Evolutionary conservation across 2,797 vertebrate species (phyloP).

Genomic region (Poeciliopsis paucimaculata): DNA sequence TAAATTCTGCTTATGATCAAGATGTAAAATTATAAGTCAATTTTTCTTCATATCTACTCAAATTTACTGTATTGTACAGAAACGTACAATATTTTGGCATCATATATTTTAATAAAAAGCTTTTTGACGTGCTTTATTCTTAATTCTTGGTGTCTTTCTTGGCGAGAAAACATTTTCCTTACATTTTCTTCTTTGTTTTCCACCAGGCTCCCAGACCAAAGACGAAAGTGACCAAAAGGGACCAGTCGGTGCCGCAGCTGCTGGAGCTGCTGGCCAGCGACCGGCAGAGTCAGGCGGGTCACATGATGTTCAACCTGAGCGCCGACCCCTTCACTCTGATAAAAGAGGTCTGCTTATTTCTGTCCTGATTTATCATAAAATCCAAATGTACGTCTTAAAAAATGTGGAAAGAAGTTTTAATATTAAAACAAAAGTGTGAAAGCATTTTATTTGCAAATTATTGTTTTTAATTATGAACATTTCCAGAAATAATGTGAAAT

Average conservation of each 20-base stretch:
- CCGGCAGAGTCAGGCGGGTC: constrained; percentile 94
- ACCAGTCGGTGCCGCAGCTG: constrained; percentile 80
- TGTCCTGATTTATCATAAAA: background rate
- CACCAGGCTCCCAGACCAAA: constrained; percentile 90
- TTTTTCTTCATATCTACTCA: background rate
- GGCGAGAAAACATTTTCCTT: background rate
- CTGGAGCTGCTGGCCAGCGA: constrained; percentile 90
- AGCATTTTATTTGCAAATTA: background rate
- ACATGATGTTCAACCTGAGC: constrained; percentile 93
- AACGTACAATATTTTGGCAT: background rate
- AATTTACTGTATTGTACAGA: background rate
- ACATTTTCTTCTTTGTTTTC: constrained; percentile 29
- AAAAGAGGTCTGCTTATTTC: constrained; percentile 77
- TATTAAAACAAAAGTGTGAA: background rate
- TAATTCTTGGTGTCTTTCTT: background rate
- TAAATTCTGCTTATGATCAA: background rate
- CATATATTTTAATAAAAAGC: background rate
- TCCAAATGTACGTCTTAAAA: background rate
- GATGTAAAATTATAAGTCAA: background rate
- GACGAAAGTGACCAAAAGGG: constrained; percentile 88
- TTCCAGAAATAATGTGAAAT: background rate
- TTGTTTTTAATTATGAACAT: background rate
- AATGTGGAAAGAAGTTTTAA: background rate
- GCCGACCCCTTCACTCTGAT: constrained; percentile 83
- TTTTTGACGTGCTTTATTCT: background rate